Evolutionary conservation across 2,797 vertebrate species (phyloP).

Genomic region (Myripristis jacobus): DNA sequence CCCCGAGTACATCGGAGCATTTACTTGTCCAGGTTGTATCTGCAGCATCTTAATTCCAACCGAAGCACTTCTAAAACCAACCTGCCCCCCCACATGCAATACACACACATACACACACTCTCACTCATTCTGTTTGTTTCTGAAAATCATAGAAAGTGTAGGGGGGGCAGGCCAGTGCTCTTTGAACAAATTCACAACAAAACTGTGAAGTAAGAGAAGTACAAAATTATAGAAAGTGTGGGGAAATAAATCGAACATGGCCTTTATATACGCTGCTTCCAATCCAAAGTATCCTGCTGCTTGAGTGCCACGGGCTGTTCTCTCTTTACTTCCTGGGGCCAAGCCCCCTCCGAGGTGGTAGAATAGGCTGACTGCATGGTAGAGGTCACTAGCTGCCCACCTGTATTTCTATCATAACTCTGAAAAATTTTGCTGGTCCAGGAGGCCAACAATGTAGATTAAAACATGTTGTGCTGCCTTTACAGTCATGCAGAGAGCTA

Average conservation of each 20-base stretch:
- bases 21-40: constrained; percentile 67
- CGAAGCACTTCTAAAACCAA: constrained; percentile 45
- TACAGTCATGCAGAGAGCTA: constrained; percentile 40
- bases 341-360: constrained; percentile 74
- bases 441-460: constrained; percentile 36
- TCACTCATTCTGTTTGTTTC: neutral
- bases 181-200: constrained; percentile 58
- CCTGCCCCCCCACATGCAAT: neutral
- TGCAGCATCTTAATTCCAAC: constrained; percentile 70
- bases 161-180: constrained; percentile 38
- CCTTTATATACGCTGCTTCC: constrained; percentile 75
- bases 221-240: constrained; percentile 50
- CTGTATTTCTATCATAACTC: constrained; percentile 47
- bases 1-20: constrained; percentile 65
- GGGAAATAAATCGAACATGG: constrained; percentile 76
- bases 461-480: constrained; percentile 39
- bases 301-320: constrained; percentile 73
- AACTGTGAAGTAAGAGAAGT: constrained; percentile 44
- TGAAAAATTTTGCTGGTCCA: constrained; percentile 15
- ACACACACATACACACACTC: constrained; percentile 11
- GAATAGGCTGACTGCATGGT: constrained; percentile 74
- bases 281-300: constrained; percentile 75
- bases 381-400: constrained; percentile 72
- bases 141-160: constrained; percentile 30
- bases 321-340: constrained; percentile 71